A percentile compares a stretch with the other conserved stretches of the same genome.
These are phyloP conservation scores for Taeniopygia guttata DNA, from an alignment of 2,797 vertebrate genomes.

Conservation along the genomic window DNA sequence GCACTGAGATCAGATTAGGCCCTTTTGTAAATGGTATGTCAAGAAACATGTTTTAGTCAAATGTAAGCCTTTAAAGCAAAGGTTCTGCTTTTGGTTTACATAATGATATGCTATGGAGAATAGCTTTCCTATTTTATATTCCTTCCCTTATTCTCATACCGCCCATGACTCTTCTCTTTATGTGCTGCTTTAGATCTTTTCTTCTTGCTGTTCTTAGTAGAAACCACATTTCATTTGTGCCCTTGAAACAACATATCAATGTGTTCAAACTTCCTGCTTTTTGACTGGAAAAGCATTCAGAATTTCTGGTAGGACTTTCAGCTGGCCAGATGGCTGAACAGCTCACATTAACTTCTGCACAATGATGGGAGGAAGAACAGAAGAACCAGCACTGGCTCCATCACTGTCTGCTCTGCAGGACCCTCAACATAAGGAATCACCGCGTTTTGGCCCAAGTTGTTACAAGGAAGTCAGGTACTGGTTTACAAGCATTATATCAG, in stretches of 20 bases:
- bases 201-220: neutral
- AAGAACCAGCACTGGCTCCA: neutral
- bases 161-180: neutral
- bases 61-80: constrained; percentile 18
- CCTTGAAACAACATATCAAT: neutral
- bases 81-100: constrained; percentile 45
- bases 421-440: neutral
- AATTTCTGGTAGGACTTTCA: neutral
- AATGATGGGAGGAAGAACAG: neutral
- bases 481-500: neutral
- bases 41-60: constrained; percentile 18
- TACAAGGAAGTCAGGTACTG: neutral
- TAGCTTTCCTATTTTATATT: constrained; percentile 34
- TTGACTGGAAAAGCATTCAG: neutral
- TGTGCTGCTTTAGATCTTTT: neutral
- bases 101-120: constrained; percentile 24
- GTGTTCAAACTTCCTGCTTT: neutral
- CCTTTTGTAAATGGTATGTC: neutral
- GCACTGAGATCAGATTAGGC: neutral
- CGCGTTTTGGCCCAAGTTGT: neutral
- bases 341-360: neutral
- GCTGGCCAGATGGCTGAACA: neutral
- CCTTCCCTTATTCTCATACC: neutral
- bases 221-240: neutral
- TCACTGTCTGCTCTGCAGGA: neutral